Conservation (phyloP, 1,140 invertebrate species). For the Anagrus nilaparvatae region DNA sequence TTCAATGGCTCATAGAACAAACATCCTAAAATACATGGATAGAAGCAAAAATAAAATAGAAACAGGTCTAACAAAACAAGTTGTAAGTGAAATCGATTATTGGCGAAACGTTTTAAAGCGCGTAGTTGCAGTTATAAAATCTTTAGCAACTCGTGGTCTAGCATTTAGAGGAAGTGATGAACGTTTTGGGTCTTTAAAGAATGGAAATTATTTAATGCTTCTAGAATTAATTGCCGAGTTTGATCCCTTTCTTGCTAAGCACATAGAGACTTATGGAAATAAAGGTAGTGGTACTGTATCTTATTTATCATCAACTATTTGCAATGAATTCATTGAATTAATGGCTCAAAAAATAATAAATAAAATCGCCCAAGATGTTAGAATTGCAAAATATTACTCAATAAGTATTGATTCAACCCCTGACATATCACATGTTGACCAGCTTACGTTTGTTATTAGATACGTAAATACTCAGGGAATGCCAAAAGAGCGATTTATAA, state of each 20-base stretch:
- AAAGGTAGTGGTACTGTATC: conserved; percentile 17
- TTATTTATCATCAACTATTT: conserved; percentile 20
- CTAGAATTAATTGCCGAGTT: conserved; percentile 19
- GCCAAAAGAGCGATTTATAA: conserved; percentile 9
- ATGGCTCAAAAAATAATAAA: conserved; percentile 16
- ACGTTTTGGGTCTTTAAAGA: conserved; percentile 16
- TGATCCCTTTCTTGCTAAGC: conserved; percentile 19
- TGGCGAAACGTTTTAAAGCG: conserved; percentile 15
- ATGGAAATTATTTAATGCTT: conserved; percentile 20
- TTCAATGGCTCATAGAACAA: conserved; percentile 9
- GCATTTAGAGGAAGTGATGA: conserved; percentile 19
- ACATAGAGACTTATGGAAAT: conserved; percentile 18
- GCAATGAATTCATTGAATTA: conserved; percentile 19
- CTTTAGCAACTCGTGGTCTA: conserved; percentile 16
- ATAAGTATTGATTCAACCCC: conserved; percentile 23
- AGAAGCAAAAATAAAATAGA: conserved; percentile 5
- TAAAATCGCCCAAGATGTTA: conserved; percentile 16
- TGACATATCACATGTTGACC: conserved; percentile 21
- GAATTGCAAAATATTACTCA: conserved; percentile 21
- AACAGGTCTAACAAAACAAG: conserved; percentile 4
- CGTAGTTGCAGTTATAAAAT: conserved; percentile 16
- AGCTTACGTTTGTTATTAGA: conserved; percentile 16
- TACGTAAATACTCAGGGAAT: too few species aligned
- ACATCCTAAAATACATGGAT: conserved; percentile 6
- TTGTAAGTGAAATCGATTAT: conserved; percentile 13